Evolutionary conservation across 2,797 vertebrate species (phyloP).

Genomic region (Chelon labrosus): DNA sequence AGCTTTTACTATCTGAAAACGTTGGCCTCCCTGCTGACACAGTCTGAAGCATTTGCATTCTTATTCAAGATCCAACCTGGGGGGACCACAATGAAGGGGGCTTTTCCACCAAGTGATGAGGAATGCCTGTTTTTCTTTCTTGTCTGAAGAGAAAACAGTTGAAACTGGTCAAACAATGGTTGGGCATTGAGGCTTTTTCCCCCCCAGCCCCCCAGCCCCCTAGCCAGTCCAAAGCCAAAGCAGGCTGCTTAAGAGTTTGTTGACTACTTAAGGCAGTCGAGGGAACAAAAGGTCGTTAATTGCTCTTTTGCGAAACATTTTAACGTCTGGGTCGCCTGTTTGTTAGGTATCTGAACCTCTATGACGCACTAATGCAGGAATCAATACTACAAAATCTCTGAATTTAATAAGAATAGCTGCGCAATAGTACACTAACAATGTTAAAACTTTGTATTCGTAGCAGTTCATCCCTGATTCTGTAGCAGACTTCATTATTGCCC

Average conservation of each 20-base stretch:
- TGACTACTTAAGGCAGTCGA: not conserved
- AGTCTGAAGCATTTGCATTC: constrained; percentile 5
- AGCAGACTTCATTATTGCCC: constrained; percentile 24
- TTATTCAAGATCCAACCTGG: constrained; percentile 4
- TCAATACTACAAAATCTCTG: no score
- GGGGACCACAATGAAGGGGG: not conserved
- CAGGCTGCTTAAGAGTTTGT: not conserved
- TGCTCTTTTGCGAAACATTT: not conserved
- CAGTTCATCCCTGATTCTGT: not conserved
- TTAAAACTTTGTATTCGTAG: constrained; percentile 20
- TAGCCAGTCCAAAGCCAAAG: not conserved
- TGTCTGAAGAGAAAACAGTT: constrained; percentile 23
- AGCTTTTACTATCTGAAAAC: constrained; percentile 15
- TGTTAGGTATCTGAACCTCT: no score
- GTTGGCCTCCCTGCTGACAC: not conserved
- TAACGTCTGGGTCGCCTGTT: no score
- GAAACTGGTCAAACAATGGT: constrained; percentile 24
- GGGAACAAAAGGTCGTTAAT: not conserved
- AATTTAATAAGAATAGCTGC: no score
- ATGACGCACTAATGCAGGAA: no score
- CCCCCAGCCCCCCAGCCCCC: no score
- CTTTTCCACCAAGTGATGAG: not conserved
- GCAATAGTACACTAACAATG: not conserved
- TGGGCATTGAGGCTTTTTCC: not conserved
- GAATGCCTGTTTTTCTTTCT: not conserved